Conservation (phyloP, 2,797 vertebrate genomes). For the Cyprinella venusta region DNA sequence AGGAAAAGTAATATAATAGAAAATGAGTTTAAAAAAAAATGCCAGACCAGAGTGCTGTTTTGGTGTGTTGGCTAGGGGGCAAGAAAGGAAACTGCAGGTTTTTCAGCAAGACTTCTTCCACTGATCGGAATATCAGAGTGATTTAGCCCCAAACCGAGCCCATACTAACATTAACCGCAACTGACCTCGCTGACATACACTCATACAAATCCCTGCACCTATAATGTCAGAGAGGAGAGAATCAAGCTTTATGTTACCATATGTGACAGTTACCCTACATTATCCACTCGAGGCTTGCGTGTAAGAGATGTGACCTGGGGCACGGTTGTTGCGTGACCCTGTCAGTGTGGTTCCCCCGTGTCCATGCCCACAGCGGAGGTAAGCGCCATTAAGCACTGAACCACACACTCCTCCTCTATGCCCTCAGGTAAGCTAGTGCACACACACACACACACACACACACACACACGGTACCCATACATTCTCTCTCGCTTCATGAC, state of each 20-base stretch:
- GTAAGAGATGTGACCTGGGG: slow-evolving; percentile 36
- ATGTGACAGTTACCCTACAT: slow-evolving; percentile 51
- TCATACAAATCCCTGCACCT: slow-evolving; percentile 32
- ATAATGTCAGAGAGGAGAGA: slow-evolving; percentile 23
- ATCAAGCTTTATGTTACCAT: slow-evolving; percentile 42
- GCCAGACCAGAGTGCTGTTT: neutral
- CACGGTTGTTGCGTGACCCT: slow-evolving; percentile 39
- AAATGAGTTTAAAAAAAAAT: neutral
- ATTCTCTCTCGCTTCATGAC: slow-evolving; percentile 45
- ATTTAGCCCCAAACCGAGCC: slow-evolving; percentile 18
- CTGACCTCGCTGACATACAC: slow-evolving; percentile 20
- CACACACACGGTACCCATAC: slow-evolving; percentile 29
- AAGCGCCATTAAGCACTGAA: slow-evolving; percentile 38
- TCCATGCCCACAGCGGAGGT: slow-evolving; percentile 21
- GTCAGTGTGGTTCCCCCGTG: slow-evolving; percentile 30
- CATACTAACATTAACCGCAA: slow-evolving; percentile 32
- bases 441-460: slow-evolving; percentile 32
- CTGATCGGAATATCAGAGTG: neutral
- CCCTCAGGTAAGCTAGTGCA: slow-evolving; percentile 32
- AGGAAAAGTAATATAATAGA: neutral
- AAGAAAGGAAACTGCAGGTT: neutral
- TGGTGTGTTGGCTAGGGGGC: neutral
- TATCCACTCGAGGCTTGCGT: slow-evolving; percentile 26
- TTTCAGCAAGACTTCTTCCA: slow-evolving; percentile 13
- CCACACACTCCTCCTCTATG: slow-evolving; percentile 40